Evolutionary conservation across 2,113 vertebrate genomes (phyloP).

Genomic region (Fregata magnificens): DNA sequence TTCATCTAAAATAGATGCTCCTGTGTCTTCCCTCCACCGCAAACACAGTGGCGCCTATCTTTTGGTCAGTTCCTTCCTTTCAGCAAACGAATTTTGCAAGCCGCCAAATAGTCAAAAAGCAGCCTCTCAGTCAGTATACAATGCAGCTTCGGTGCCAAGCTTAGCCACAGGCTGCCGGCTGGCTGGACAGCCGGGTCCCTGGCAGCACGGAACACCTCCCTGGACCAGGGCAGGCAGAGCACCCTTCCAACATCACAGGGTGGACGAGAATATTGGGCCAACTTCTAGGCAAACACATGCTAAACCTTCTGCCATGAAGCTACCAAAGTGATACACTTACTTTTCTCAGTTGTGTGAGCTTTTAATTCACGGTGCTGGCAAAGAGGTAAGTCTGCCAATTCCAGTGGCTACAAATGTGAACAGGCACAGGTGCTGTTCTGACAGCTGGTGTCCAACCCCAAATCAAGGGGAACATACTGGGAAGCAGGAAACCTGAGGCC

Average conservation of each 20-base stretch:
- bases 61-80: neutral
- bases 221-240: neutral
- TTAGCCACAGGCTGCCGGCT: neutral
- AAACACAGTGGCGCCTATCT: accelerated
- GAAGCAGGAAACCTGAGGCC: neutral
- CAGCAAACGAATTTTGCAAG: neutral
- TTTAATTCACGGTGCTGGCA: neutral
- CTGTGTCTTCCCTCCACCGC: neutral
- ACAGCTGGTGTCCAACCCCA: neutral
- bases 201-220: neutral
- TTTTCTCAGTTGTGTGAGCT: neutral
- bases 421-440: neutral
- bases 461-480: neutral
- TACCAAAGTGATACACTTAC: neutral
- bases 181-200: neutral
- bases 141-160: neutral
- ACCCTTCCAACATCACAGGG: neutral
- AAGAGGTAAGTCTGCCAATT: neutral
- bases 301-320: neutral
- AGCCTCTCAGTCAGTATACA: neutral
- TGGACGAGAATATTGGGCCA: neutral
- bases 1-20: neutral
- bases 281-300: neutral
- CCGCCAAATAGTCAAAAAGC: neutral
- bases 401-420: neutral